Base-by-base conservation (phyloP, 2,888 invertebrate genomes). In the Diarsia brunnea region DNA sequence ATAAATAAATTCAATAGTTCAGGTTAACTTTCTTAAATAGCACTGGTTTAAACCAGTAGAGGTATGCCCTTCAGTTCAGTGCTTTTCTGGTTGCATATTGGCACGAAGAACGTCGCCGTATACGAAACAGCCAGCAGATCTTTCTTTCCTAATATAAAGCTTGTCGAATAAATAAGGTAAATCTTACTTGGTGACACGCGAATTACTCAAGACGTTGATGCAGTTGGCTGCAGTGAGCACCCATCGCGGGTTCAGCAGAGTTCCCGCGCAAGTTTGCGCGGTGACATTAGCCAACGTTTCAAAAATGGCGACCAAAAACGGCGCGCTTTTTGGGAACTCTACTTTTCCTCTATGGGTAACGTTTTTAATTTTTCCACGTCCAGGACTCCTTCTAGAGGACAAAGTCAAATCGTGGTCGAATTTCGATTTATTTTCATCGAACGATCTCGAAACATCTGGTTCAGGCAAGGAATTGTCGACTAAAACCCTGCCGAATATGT, bases 201-300 rank as follows among this genome's bases (percentile, higher is more conserved):
- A 71, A 68, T 85, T 79, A 12, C 79, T 81, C 76, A 93, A 78
- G 21, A 93, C 74, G 78, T 92, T 88, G 19, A 93, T 75, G 61
- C 93, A 93, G 79, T 84, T 90, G 16, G 91, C 89, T 5, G 92
- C 90, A 0, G 93, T 93, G 4, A 93, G 84, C 47, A 93, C 91
- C 92, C 92, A 93, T 8, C 84, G 77, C 4, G 90, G 75, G 0
- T 91, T 78, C 65, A 93, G 45, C 71, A 93, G 65, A 21, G 91
- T 91, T 0, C 93, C 93, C 2, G 89, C 91, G 60, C 93, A 93
- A 24, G 93, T 93, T 73, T 92, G 92, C 58, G 93, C 93, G 47
- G 93, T 93, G 16, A 92, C 81, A 74, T 93, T 92, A 55, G 87
- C 85, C 75, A 92, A 80, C 7, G 91, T 90, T 79, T 93, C 93